Conservation (phyloP, 2,113 vertebrate genomes). For the Aegotheles bennettii region DNA sequence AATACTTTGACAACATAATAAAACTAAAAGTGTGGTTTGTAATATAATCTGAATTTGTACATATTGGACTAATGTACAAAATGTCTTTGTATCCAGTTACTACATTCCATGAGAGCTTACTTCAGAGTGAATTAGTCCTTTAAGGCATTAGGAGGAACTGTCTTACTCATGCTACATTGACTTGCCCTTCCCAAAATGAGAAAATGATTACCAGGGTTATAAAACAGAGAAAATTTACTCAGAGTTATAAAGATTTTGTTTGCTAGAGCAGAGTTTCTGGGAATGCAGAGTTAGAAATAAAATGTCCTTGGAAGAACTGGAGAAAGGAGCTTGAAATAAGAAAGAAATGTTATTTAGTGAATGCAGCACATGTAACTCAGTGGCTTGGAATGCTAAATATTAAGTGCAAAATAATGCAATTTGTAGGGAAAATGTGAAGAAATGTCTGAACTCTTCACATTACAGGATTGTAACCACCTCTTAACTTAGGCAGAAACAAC, state of each 20-base stretch:
- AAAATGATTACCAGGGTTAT: not conserved
- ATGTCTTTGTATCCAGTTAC: not conserved
- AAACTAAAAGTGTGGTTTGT: not conserved
- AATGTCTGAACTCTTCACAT: not conserved
- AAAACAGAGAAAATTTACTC: not conserved
- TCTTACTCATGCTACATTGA: not conserved
- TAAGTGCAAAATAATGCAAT: not conserved
- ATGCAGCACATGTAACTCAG: not conserved
- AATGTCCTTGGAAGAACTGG: not conserved
- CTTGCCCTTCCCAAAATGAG: not conserved
- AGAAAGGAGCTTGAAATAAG: not conserved
- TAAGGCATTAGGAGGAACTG: not conserved
- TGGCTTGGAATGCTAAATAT: not conserved
- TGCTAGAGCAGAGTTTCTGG: not conserved
- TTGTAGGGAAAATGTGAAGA: not conserved
- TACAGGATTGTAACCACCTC: not conserved
- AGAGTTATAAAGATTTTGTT: not conserved
- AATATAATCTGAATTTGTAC: not conserved
- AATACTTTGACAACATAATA: not conserved
- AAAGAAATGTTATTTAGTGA: not conserved
- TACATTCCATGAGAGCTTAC: not conserved
- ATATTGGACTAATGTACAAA: not conserved
- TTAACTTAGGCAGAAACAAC: not conserved
- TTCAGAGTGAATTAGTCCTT: not conserved
- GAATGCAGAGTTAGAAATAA: not conserved